phyloP scores from a whole-genome alignment of 2,888 invertebrate genomes.

The Acleris literana region DNA sequence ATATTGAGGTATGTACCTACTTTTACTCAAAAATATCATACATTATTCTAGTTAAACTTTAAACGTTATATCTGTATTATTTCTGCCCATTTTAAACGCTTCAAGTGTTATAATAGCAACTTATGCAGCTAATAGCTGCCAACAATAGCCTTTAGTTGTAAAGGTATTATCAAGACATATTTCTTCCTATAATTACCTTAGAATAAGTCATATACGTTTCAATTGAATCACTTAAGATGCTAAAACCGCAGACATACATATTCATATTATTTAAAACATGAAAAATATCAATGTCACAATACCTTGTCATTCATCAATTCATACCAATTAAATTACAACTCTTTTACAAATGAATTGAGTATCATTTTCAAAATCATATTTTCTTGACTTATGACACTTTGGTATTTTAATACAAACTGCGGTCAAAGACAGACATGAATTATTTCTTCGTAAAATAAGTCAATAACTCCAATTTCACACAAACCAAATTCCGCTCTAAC shows the following conservation, averaged over 20 bases:
- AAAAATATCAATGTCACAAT: slow-evolving; percentile 48
- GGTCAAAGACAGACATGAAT: slow-evolving; percentile 62
- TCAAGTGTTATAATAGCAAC: slow-evolving; percentile 3
- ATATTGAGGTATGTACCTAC: too few relatives aligned
- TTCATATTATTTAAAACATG: slow-evolving; percentile 49
- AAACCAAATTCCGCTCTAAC: slow-evolving; percentile 40
- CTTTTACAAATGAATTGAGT: not conserved
- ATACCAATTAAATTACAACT: not conserved
- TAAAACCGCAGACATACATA: slow-evolving; percentile 43
- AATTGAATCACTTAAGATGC: slow-evolving; percentile 29
- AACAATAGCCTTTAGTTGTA: not conserved
- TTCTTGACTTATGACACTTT: slow-evolving; percentile 13
- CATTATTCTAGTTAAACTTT: too few relatives aligned
- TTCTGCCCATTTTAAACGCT: not conserved
- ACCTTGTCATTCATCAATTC: slow-evolving; percentile 1
- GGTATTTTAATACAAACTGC: slow-evolving; percentile 38
- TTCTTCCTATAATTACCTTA: slow-evolving; percentile 8
- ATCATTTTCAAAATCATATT: not conserved
- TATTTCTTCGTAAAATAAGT: slow-evolving; percentile 52
- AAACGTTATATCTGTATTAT: too few relatives aligned
- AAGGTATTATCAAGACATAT: slow-evolving; percentile 16
- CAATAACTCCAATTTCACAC: slow-evolving; percentile 43
- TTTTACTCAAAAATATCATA: too few relatives aligned
- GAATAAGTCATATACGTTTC: slow-evolving; percentile 26
- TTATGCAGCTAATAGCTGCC: slow-evolving; percentile 4